Conservation (phyloP, 1,140 invertebrate species). For the Camponotus floridanus region DNA sequence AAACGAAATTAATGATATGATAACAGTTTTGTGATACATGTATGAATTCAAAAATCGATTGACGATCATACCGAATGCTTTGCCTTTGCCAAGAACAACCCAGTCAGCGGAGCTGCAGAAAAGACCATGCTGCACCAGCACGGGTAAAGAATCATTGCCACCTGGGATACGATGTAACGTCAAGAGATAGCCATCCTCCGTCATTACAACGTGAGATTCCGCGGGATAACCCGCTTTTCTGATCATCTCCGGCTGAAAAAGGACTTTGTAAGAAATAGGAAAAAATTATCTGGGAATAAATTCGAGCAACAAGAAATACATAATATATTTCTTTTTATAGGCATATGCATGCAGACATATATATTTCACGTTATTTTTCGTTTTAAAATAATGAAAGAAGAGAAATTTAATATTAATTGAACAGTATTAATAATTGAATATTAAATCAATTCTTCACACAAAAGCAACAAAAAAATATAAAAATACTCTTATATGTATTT, state of each 20-base stretch:
- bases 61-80: conserved; percentile 87
- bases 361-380: too few species aligned
- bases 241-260: conserved; percentile 87
- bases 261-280: not conserved
- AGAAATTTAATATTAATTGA: too few species aligned
- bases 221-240: conserved; percentile 88
- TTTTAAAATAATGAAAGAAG: too few species aligned
- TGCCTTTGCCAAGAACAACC: conserved; percentile 88
- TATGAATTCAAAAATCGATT: not conserved
- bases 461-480: too few species aligned
- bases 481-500: too few species aligned
- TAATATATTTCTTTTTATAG: too few species aligned
- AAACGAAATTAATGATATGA: too few species aligned
- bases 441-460: too few species aligned
- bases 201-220: conserved; percentile 89
- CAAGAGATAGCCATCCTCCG: conserved; percentile 91
- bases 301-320: too few species aligned
- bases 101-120: conserved; percentile 89
- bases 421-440: too few species aligned
- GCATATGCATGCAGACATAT: too few species aligned
- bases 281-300: not conserved
- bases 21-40: too few species aligned
- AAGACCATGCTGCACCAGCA: conserved; percentile 90
- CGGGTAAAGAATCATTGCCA: conserved; percentile 79
- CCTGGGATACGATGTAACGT: conserved; percentile 91